These are phyloP conservation scores for Plemyria rubiginata DNA, from an alignment of 2,888 invertebrate species.

Conservation along the genomic window DNA sequence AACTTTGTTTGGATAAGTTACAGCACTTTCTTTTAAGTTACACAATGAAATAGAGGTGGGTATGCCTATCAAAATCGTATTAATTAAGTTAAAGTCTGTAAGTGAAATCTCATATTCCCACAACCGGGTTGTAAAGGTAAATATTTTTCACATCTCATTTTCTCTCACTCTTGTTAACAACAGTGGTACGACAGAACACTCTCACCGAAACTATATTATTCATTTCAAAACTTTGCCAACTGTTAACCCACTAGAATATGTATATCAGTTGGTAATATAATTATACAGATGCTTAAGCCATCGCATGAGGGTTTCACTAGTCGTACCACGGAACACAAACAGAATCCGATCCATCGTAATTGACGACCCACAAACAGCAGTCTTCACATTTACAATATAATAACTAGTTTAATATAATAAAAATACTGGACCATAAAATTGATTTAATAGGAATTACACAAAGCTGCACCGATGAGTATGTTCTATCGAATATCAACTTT, in stretches of 20 bases:
- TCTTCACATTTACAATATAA: slow-evolving; percentile 72
- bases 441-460: slow-evolving; percentile 76
- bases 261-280: slow-evolving; percentile 2
- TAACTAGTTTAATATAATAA: slow-evolving; percentile 68
- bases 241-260: neutral
- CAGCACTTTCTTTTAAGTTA: neutral
- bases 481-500: slow-evolving; percentile 48
- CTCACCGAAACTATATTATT: neutral
- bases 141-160: slow-evolving; percentile 24
- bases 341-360: slow-evolving; percentile 62
- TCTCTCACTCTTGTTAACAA: slow-evolving; percentile 9
- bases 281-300: neutral
- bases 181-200: slow-evolving; percentile 13
- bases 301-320: slow-evolving; percentile 21
- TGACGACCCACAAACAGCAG: slow-evolving; percentile 80
- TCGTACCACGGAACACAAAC: slow-evolving; percentile 48
- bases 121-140: slow-evolving; percentile 14
- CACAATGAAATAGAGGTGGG: neutral
- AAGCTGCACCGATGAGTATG: slow-evolving; percentile 41
- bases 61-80: too few relatives aligned
- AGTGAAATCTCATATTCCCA: neutral
- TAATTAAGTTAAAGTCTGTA: neutral
- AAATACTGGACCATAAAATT: slow-evolving; percentile 82
- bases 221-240: neutral
- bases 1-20: neutral